Evolutionary conservation across 2,113 vertebrate genomes (phyloP).

Genomic region (Romanogobio albipinnatus): DNA sequence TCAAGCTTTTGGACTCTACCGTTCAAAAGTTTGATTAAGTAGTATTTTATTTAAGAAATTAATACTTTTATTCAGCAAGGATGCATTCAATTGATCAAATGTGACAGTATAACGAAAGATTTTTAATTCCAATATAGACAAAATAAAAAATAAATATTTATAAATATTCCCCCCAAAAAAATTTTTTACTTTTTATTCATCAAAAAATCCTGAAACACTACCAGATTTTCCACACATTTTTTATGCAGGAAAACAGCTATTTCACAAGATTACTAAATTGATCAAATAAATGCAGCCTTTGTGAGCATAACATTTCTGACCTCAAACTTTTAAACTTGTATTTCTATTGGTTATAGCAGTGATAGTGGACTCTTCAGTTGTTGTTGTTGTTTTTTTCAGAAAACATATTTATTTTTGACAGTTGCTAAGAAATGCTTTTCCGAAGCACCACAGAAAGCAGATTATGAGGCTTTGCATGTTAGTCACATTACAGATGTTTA

Average conservation of each 20-base stretch:
- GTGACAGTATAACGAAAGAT: background rate
- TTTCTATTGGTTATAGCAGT: too few species aligned
- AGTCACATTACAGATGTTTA: constrained; percentile 9
- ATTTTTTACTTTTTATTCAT: background rate
- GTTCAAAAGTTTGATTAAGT: background rate
- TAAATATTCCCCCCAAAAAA: too few species aligned
- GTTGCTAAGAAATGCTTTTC: background rate
- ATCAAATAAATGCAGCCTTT: too few species aligned
- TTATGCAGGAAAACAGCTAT: too few species aligned
- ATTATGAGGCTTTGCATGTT: background rate
- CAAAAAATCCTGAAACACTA: background rate
- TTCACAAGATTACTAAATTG: too few species aligned
- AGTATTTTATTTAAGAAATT: background rate
- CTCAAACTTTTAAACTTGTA: background rate
- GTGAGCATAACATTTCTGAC: background rate
- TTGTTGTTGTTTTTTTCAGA: too few species aligned
- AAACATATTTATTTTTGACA: constrained; percentile 11
- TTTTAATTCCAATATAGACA: background rate
- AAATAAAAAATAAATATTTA: too few species aligned
- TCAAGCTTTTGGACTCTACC: background rate
- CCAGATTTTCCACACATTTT: too few species aligned
- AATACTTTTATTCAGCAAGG: background rate
- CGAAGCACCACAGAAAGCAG: background rate
- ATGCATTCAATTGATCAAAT: background rate
- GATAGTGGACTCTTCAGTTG: too few species aligned